Evolutionary conservation across 1,140 invertebrate species (phyloP).

Genomic region (Wasmannia auropunctata): DNA sequence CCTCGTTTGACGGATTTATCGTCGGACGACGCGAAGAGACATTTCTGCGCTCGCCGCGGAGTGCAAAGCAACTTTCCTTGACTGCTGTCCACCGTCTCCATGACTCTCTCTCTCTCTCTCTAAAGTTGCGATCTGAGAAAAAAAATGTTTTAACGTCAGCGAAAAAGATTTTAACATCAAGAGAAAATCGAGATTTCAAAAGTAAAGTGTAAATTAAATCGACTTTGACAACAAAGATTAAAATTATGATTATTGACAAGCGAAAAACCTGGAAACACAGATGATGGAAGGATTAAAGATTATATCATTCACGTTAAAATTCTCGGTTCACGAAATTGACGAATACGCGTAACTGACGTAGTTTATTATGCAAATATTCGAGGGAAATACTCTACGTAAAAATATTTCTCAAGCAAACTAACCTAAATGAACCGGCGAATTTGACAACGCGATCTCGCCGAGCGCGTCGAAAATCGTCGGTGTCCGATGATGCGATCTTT

Average conservation of each 20-base stretch:
- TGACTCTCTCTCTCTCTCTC: no score
- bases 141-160: background rate
- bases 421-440: constrained; percentile 18
- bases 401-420: background rate
- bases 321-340: background rate
- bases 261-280: background rate
- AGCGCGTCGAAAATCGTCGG: background rate
- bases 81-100: constrained; percentile 36
- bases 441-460: background rate
- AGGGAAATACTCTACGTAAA: background rate
- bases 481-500: background rate
- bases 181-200: no score
- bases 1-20: constrained; percentile 72
- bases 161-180: background rate
- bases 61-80: constrained; percentile 64
- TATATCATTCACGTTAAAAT: background rate
- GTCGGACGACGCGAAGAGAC: constrained; percentile 56
- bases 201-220: background rate
- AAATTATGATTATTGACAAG: background rate
- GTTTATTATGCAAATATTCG: background rate
- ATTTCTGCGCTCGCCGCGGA: constrained; percentile 74
- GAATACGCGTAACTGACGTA: no score
- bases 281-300: background rate
- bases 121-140: background rate
- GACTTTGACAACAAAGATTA: background rate